Conservation (phyloP, 2,797 vertebrate species). For the Bradypodion pumilum region DNA sequence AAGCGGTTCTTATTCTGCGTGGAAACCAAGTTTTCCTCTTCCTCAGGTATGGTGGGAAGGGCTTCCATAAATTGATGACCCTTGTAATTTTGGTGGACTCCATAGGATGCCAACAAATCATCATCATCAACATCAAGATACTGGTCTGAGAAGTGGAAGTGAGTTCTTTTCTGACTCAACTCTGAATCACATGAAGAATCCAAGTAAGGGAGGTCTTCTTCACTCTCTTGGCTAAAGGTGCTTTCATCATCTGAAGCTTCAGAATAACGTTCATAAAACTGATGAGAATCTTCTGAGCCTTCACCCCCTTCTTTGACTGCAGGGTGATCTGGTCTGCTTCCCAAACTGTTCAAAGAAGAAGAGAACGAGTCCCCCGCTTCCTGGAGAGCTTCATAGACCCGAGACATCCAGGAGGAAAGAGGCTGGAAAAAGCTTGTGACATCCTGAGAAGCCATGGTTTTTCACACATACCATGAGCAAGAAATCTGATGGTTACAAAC, state of each 20-base stretch:
- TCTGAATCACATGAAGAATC: conserved; percentile 38
- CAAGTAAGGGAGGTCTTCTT: conserved; percentile 51
- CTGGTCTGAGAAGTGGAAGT: conserved; percentile 31
- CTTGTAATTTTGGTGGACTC: conserved; percentile 53
- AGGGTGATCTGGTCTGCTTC: conserved; percentile 63
- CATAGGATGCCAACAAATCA: conserved; percentile 36
- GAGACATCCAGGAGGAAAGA: conserved; percentile 81
- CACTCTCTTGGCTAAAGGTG: conserved; percentile 53
- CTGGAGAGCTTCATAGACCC: conserved; percentile 78
- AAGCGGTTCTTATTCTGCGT: conserved; percentile 45
- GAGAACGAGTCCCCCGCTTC: conserved; percentile 76
- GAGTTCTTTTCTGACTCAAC: background rate
- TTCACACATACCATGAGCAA: conserved; percentile 55
- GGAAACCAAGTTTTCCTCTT: conserved; percentile 69
- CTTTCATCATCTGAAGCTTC: conserved; percentile 62
- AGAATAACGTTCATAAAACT: conserved; percentile 56
- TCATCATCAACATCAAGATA: conserved; percentile 46
- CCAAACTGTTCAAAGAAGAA: conserved; percentile 67
- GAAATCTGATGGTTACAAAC: conserved; percentile 57
- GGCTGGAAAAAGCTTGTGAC: conserved; percentile 76
- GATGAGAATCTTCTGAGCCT: conserved; percentile 63
- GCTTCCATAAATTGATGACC: conserved; percentile 46
- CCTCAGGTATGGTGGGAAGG: conserved; percentile 78
- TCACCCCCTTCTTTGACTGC: conserved; percentile 55
- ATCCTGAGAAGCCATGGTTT: conserved; percentile 76